A percentile compares a stretch with the other conserved stretches of the same genome.
These are phyloP conservation scores for Podargus strigoides DNA, from an alignment of 2,797 vertebrate genomes.

Conservation along the genomic window DNA sequence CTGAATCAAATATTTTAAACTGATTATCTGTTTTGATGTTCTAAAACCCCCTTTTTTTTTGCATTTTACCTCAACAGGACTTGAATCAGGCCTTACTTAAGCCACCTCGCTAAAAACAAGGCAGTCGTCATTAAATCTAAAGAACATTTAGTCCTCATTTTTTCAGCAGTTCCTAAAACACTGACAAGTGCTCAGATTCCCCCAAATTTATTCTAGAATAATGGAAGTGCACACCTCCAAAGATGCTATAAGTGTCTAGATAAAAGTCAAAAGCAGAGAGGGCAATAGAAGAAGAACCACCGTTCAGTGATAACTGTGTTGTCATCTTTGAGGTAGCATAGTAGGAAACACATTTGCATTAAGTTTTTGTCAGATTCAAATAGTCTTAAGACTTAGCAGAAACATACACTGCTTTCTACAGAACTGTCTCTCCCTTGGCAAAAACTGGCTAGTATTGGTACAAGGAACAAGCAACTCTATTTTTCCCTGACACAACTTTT, in stretches of 20 bases:
- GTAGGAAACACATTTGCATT: not conserved
- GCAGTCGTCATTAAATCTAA: not conserved
- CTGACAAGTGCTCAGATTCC: not conserved
- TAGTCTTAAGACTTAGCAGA: not conserved
- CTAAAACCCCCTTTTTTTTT: fast-evolving
- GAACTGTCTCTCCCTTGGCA: not conserved
- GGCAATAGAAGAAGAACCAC: not conserved
- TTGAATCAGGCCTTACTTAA: not conserved
- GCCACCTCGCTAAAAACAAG: not conserved
- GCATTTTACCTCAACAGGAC: not conserved
- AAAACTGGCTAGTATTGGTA: not conserved
- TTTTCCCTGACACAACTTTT: not conserved
- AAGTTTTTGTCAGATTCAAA: not conserved
- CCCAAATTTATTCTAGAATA: not conserved
- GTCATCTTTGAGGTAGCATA: not conserved
- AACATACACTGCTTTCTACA: not conserved
- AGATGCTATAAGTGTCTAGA: not conserved
- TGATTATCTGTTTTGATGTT: not conserved
- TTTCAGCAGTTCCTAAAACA: not conserved
- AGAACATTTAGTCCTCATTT: not conserved
- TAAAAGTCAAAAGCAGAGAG: not conserved
- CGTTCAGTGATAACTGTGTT: not conserved
- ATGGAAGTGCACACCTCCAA: not conserved
- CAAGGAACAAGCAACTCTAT: not conserved
- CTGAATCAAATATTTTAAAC: not conserved